Percentiles rank a stretch among this genome's conserved stretches.
phyloP scores from a whole-genome alignment of 2,797 vertebrate genomes.

The Microtus agrestis region DNA sequence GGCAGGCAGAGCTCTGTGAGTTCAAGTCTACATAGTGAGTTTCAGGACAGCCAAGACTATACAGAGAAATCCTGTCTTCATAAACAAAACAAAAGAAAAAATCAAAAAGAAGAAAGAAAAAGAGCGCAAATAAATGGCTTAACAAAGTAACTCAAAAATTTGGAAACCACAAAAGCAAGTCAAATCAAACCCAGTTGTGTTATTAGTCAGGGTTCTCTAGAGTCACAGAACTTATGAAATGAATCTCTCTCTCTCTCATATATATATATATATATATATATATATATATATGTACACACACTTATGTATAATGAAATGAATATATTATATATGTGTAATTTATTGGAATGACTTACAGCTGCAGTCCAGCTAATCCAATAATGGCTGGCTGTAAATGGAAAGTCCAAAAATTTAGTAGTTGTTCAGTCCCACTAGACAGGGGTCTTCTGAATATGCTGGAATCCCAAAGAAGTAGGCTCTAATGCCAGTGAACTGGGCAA shows the following conservation, averaged over 20 bases:
- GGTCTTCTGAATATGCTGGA: neutral
- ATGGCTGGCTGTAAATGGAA: neutral
- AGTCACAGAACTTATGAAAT: neutral
- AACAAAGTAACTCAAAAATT: neutral
- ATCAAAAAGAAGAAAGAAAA: too few species aligned
- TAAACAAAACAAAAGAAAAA: neutral
- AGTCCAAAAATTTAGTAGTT: neutral
- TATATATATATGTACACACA: too few species aligned
- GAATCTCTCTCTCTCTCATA: neutral
- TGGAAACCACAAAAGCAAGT: neutral
- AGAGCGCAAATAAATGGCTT: neutral
- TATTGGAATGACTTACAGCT: neutral
- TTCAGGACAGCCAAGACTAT: neutral
- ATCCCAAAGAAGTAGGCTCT: neutral
- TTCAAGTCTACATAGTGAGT: neutral
- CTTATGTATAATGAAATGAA: too few species aligned
- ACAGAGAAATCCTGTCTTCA: neutral
- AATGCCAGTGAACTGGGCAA: neutral
- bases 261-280: too few species aligned
- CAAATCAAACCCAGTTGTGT: neutral
- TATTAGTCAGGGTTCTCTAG: neutral
- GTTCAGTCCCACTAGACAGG: neutral
- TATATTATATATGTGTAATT: neutral
- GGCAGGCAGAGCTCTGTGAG: neutral
- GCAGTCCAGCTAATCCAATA: neutral